A percentile compares a stretch with the other conserved stretches of the same genome.
Evolutionary conservation across 2,888 invertebrate genomes (phyloP).

Genomic region (Flabesymbios commensalis): DNA sequence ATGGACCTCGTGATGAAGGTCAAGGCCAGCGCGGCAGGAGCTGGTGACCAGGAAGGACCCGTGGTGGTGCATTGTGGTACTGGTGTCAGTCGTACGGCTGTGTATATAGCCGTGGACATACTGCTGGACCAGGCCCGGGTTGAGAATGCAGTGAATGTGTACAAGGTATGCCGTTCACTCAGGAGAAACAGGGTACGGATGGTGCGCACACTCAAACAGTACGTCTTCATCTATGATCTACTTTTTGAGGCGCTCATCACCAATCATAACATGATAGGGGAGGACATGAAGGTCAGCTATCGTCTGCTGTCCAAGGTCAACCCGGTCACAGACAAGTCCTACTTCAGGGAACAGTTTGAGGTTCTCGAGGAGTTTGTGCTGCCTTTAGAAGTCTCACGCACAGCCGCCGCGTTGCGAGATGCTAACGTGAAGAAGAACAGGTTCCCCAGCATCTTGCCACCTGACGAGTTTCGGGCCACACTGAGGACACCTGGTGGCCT

Average conservation of each 20-base stretch:
- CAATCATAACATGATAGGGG: conserved; percentile 44
- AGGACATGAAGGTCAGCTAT: conserved; percentile 47
- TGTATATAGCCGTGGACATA: conserved; percentile 58
- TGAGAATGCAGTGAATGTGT: conserved; percentile 56
- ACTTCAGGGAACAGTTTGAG: conserved; percentile 49
- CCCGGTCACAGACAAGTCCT: conserved; percentile 44
- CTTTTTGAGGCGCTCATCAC: conserved; percentile 56
- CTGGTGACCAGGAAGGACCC: conserved; percentile 32
- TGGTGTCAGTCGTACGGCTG: conserved; percentile 56
- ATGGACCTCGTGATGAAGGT: conserved; percentile 48
- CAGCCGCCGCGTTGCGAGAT: conserved; percentile 39
- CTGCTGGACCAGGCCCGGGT: conserved; percentile 51
- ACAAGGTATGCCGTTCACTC: conserved; percentile 43
- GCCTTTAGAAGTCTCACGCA: conserved; percentile 26
- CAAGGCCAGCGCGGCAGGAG: conserved; percentile 4
- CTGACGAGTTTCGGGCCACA: conserved; percentile 17
- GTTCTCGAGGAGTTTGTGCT: conserved; percentile 48
- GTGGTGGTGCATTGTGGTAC: conserved; percentile 60
- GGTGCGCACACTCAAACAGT: conserved; percentile 58
- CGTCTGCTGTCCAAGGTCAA: conserved; percentile 31
- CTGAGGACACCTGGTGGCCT: conserved; percentile 43
- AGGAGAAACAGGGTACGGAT: conserved; percentile 50
- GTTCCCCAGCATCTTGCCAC: conserved; percentile 49
- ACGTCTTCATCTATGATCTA: conserved; percentile 57
- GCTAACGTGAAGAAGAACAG: conserved; percentile 51